Conservation (phyloP, 1,140 invertebrate species). For the Tetranychus cinnabarinus region DNA sequence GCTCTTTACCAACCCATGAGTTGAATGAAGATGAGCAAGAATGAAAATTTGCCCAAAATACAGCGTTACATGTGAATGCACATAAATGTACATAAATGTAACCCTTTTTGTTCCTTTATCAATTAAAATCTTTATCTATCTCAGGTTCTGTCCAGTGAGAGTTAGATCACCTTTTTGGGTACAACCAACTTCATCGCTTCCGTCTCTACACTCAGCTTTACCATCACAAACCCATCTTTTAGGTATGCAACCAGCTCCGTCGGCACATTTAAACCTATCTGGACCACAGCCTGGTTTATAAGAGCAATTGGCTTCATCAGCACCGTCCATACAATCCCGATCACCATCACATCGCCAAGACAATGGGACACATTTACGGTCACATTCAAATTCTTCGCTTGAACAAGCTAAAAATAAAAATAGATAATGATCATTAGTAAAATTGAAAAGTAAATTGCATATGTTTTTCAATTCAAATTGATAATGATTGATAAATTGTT, state of each 20-base stretch:
- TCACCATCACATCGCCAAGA: constrained; percentile 19
- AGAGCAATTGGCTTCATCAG: constrained; percentile 25
- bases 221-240: constrained; percentile 13
- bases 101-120: too few species aligned
- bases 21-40: too few species aligned
- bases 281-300: constrained; percentile 22
- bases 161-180: constrained; percentile 3
- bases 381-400: constrained; percentile 24
- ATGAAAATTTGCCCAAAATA: too few species aligned
- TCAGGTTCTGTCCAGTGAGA: too few species aligned
- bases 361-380: constrained; percentile 27
- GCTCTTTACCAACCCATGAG: too few species aligned
- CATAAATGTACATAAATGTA: too few species aligned
- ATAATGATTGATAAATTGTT: too few species aligned
- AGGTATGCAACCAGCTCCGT: constrained; percentile 2
- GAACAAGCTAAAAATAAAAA: constrained; percentile 6
- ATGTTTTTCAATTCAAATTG: too few species aligned
- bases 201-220: constrained; percentile 12
- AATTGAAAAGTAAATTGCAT: too few species aligned
- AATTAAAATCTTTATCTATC: too few species aligned
- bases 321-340: constrained; percentile 17
- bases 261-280: constrained; percentile 11
- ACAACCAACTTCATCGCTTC: constrained; percentile 12
- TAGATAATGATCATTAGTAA: too few species aligned
- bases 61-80: too few species aligned